phyloP scores from a whole-genome alignment of 2,113 vertebrate genomes.

The human (Homo sapiens) region DNA sequence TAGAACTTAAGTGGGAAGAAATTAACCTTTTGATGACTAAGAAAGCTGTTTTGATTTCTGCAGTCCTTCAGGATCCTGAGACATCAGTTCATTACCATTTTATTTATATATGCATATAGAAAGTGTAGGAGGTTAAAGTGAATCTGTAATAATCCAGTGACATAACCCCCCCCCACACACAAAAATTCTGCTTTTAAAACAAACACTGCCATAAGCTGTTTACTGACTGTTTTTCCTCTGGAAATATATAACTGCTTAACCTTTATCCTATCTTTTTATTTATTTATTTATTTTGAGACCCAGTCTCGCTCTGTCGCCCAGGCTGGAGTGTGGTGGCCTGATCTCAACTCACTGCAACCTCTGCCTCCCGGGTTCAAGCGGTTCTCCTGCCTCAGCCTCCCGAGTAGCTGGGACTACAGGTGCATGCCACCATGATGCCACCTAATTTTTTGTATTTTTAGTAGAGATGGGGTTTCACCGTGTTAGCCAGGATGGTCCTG shows the following conservation, averaged over 20 bases:
- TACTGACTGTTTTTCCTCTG: not conserved
- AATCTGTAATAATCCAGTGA: not conserved
- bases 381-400: no score
- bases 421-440: no score
- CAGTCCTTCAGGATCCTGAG: not conserved
- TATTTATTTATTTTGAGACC: no score
- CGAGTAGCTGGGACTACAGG: no score
- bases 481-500: no score
- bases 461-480: no score
- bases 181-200: not conserved
- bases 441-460: no score
- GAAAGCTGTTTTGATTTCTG: not conserved
- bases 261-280: not conserved
- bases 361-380: no score
- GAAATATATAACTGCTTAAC: not conserved
- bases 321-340: no score
- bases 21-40: not conserved
- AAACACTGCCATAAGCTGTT: not conserved
- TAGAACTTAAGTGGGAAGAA: not conserved
- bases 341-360: no score
- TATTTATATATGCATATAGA: not conserved
- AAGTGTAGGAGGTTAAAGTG: not conserved
- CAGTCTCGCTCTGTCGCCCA: no score
- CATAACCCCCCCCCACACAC: not conserved
- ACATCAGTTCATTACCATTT: not conserved